Evolutionary conservation across 2,797 vertebrate genomes (phyloP).

Genomic region (Helostoma temminkii): DNA sequence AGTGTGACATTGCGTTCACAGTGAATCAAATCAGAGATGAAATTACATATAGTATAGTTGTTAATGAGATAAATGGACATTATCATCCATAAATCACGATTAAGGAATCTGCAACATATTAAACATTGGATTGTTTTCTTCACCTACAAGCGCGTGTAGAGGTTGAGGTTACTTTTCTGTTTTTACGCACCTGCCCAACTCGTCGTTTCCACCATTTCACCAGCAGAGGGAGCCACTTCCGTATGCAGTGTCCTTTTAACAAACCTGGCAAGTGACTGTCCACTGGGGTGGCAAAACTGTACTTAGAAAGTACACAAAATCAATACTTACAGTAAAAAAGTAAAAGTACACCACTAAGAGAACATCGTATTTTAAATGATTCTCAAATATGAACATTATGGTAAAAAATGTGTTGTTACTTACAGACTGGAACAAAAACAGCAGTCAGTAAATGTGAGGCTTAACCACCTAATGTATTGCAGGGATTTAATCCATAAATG

Average conservation of each 20-base stretch:
- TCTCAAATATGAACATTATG: too few relatives aligned
- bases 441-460: too few relatives aligned
- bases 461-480: too few relatives aligned
- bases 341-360: too few relatives aligned
- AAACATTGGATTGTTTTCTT: background rate
- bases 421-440: too few relatives aligned
- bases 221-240: constrained; percentile 78
- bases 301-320: too few relatives aligned
- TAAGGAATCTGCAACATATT: background rate
- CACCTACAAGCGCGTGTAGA: background rate
- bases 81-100: background rate
- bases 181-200: constrained; percentile 58
- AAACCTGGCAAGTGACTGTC: background rate
- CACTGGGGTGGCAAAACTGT: background rate
- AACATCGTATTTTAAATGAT: too few relatives aligned
- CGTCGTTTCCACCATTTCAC: constrained; percentile 5
- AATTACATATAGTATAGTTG: background rate
- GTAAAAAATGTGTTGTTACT: too few relatives aligned
- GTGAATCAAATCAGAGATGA: background rate
- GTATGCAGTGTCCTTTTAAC: background rate
- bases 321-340: too few relatives aligned
- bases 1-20: background rate
- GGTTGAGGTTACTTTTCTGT: background rate
- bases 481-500: too few relatives aligned
- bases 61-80: background rate